phyloP scores from a whole-genome alignment of 2,888 invertebrate genomes.

The Scrobipalpa costella region DNA sequence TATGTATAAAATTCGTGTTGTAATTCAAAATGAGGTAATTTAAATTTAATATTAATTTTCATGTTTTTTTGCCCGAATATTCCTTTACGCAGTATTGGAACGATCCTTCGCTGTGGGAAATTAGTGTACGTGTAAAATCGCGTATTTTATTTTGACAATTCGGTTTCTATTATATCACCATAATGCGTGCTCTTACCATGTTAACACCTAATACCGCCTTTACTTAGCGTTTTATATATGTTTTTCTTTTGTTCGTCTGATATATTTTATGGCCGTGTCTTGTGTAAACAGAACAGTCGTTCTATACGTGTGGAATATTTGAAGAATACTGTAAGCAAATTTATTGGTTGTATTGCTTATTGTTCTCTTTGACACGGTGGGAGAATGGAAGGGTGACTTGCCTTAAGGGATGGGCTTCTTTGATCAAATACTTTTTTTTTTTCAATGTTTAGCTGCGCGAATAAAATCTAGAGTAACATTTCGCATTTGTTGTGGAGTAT shows the following conservation, averaged over 20 bases:
- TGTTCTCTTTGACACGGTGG: conserved; percentile 54
- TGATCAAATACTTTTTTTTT: conserved; percentile 27
- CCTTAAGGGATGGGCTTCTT: conserved; percentile 39
- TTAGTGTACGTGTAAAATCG: conserved; percentile 46
- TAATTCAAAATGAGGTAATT: too few relatives aligned
- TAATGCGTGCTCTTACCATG: conserved; percentile 54
- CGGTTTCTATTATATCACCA: conserved; percentile 70
- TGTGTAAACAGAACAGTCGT: conserved; percentile 74
- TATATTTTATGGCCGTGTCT: conserved; percentile 75
- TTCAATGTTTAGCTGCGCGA: conserved; percentile 11
- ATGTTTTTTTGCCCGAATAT: not conserved
- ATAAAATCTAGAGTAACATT: not conserved
- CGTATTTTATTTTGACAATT: conserved; percentile 75
- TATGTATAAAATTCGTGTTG: too few relatives aligned
- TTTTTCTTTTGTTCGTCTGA: conserved; percentile 73
- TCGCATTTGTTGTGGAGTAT: not conserved
- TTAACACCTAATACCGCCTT: conserved; percentile 69
- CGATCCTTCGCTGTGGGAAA: conserved; percentile 63
- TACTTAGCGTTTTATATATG: conserved; percentile 64
- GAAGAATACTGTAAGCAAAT: conserved; percentile 52
- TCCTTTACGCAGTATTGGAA: not conserved
- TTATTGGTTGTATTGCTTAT: conserved; percentile 69
- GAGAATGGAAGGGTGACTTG: conserved; percentile 49
- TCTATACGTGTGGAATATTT: conserved; percentile 75
- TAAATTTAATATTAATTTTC: too few relatives aligned